Evolutionary conservation across 2,797 vertebrate genomes (phyloP), one percentile per base, ranked within the genome.

Genomic region (Enteromius unitaeniatus): DNA sequence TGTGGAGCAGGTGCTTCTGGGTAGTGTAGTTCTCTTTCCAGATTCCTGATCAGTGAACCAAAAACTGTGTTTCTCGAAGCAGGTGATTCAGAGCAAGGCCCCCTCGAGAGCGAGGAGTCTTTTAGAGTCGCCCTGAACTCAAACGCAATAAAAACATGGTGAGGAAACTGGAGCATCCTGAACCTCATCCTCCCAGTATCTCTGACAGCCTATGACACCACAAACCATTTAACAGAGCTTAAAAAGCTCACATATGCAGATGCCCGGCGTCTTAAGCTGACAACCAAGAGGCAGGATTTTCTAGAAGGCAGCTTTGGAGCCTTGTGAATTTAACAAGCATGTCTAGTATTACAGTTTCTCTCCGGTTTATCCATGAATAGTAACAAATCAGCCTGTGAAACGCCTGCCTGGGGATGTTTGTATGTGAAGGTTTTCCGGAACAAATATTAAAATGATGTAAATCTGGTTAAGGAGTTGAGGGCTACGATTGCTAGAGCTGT

Each of bases 151-250:
- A 86, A 86, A 88, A 69, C 67, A 79, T 8, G 2, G 64, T 28
- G 70, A 53, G 76, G 79, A 86, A 79, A 75, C 80, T 42, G 42
- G 84, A 79, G 78, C 76, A 79, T 84, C 85, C 84, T 76, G 79
- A 77, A 79, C 76, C 90, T 87, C 86, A 82, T 79, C 79, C 65
- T 53, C 83, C 76, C 83, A 77, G 78, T 76, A 73, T 91, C 88
- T 93, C 92, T 94, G 93, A 94, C 93, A 95, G 93, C 91, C 92
- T 91, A 91, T 92, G 92, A 94, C 93, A 91, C 92, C 87, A 86
- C 93, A 93, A 95, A 94, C 94, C 94, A 94, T 95, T 95, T 95
- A 95, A 94, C 94, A 94, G 92, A 95, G 93, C 94, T 95, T 94
- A 94, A 94, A 95, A 95, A 87, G 81, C 91, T 92, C 92, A 91